phyloP scores from a whole-genome alignment of 2,888 invertebrate genomes.

The Acrobasis suavella region DNA sequence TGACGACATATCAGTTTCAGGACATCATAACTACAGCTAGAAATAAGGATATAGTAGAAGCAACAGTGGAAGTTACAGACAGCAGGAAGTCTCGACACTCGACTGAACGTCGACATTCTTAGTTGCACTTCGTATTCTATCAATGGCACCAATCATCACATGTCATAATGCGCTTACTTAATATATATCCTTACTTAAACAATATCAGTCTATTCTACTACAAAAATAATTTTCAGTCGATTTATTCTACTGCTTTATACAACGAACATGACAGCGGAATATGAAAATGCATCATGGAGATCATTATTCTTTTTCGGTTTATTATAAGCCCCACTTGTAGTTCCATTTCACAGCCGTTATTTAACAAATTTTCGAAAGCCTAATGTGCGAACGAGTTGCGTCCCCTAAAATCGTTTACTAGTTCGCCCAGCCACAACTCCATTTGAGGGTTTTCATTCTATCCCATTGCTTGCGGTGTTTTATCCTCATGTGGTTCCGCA shows the following conservation, averaged over 20 bases:
- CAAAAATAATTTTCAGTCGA: constrained; percentile 82
- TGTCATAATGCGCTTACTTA: constrained; percentile 77
- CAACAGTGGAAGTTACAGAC: constrained; percentile 77
- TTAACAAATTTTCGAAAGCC: constrained; percentile 38
- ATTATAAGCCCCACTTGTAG: constrained; percentile 45
- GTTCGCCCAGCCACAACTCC: constrained; percentile 84
- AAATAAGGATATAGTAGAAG: constrained; percentile 40
- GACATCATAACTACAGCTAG: constrained; percentile 27
- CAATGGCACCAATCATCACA: constrained; percentile 83
- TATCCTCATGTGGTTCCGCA: constrained; percentile 92
- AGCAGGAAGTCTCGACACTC: constrained; percentile 54
- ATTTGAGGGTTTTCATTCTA: constrained; percentile 90
- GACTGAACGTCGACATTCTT: constrained; percentile 55
- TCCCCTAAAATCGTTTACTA: not conserved
- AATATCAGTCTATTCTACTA: constrained; percentile 82
- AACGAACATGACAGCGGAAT: constrained; percentile 54
- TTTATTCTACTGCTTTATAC: constrained; percentile 74
- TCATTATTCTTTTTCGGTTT: constrained; percentile 51
- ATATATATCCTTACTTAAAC: constrained; percentile 63
- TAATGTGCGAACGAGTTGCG: constrained; percentile 36
- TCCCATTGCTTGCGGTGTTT: constrained; percentile 92
- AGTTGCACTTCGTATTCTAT: constrained; percentile 76
- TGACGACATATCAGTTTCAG: constrained; percentile 16
- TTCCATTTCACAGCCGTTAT: constrained; percentile 59
- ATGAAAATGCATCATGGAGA: constrained; percentile 73